A percentile compares a stretch with the other conserved stretches of the same genome.
These are phyloP conservation scores for Drosophila ananassae DNA, from an alignment of 1,140 invertebrate genomes.

Conservation along the genomic window DNA sequence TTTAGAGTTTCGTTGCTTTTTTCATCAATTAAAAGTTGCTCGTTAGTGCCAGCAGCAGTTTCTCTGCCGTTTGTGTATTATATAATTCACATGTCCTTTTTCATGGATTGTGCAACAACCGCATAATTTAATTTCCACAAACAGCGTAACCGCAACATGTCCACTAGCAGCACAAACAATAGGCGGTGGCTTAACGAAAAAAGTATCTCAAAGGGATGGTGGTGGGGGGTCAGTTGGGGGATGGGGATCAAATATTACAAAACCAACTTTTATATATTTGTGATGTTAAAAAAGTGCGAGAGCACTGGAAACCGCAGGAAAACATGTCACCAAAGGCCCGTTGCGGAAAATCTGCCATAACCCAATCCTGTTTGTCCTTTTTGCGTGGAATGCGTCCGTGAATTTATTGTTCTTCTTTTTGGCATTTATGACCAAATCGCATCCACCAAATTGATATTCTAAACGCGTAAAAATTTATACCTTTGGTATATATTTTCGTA, in stretches of 20 bases:
- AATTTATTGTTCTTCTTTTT: slow-evolving; percentile 69
- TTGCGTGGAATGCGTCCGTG: slow-evolving; percentile 45
- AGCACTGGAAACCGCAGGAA: slow-evolving; percentile 60
- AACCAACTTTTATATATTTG: slow-evolving; percentile 14
- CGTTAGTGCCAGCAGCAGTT: slow-evolving; percentile 28
- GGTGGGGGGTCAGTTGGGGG: not conserved
- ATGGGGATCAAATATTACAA: slow-evolving; percentile 25
- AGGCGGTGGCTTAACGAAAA: slow-evolving; percentile 22
- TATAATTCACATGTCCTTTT: slow-evolving; percentile 17
- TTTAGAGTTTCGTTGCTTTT: slow-evolving; percentile 7
- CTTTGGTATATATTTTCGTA: slow-evolving; percentile 10
- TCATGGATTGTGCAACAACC: slow-evolving; percentile 50
- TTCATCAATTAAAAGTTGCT: slow-evolving; percentile 46
- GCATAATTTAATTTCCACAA: slow-evolving; percentile 78
- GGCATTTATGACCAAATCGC: slow-evolving; percentile 75
- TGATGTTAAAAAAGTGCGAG: slow-evolving; percentile 43
- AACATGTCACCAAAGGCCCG: slow-evolving; percentile 70
- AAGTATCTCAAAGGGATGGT: not conserved
- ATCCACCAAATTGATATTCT: slow-evolving; percentile 78
- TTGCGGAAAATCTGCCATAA: slow-evolving; percentile 37
- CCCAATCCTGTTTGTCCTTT: not conserved
- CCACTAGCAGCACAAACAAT: slow-evolving; percentile 46
- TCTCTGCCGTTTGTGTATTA: slow-evolving; percentile 9
- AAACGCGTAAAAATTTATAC: slow-evolving; percentile 77
- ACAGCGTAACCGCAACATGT: slow-evolving; percentile 74